These are phyloP conservation scores for Drosophila phalerata DNA, from an alignment of 2,888 invertebrate species.

Conservation along the genomic window DNA sequence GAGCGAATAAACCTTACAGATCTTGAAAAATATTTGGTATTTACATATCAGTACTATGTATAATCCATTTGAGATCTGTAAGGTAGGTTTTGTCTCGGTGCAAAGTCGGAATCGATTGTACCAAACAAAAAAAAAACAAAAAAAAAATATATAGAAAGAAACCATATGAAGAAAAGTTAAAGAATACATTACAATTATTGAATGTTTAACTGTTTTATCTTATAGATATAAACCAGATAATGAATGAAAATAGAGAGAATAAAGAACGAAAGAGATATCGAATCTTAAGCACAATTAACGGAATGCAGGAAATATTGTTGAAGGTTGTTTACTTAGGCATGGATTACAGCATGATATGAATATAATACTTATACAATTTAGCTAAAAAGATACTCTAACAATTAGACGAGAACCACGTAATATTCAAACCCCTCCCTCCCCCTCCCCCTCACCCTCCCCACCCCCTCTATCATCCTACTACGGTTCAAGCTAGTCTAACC, in stretches of 20 bases:
- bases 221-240: slow-evolving; percentile 34
- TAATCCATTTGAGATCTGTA: background rate
- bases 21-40: slow-evolving; percentile 6
- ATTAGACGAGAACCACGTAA: slow-evolving; percentile 11
- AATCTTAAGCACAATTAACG: slow-evolving; percentile 43
- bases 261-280: slow-evolving; percentile 1
- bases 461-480: background rate
- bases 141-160: too few relatives aligned
- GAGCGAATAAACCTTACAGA: slow-evolving; percentile 15
- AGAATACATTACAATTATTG: slow-evolving; percentile 34
- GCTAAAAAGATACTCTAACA: slow-evolving; percentile 23
- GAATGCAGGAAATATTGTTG: slow-evolving; percentile 59
- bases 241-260: background rate
- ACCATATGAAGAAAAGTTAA: slow-evolving; percentile 21
- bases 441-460: background rate
- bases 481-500: background rate
- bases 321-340: slow-evolving; percentile 49
- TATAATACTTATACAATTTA: slow-evolving; percentile 27
- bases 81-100: background rate
- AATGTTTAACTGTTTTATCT: slow-evolving; percentile 58
- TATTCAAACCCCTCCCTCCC: background rate
- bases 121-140: background rate
- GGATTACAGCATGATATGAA: slow-evolving; percentile 15
- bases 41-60: slow-evolving; percentile 38
- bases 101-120: slow-evolving; percentile 7